Conservation (phyloP, 1,140 invertebrate genomes). For the Mizuhopecten yessoensis region DNA sequence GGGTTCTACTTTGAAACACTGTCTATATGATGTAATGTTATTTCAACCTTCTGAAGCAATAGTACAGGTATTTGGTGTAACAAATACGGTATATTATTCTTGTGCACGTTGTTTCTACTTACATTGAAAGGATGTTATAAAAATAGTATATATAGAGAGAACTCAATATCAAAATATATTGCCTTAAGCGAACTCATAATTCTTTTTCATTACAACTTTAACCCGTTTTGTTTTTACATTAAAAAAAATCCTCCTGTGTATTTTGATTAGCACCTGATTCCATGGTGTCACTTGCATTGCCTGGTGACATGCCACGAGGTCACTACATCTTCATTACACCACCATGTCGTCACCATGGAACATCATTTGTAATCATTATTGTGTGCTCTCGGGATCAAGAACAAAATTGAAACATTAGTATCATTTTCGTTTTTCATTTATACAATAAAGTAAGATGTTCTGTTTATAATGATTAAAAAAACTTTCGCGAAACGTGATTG, state of each 20-base stretch:
- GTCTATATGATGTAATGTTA: no score
- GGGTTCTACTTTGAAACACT: no score
- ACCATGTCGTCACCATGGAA: neutral
- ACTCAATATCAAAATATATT: neutral
- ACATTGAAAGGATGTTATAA: no score
- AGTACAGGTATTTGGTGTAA: no score
- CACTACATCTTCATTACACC: neutral
- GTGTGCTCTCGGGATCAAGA: neutral
- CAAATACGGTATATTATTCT: no score
- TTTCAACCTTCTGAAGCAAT: no score
- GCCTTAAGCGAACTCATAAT: no score
- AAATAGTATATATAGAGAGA: no score
- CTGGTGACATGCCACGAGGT: neutral
- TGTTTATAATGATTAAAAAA: neutral
- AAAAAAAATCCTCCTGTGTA: no score
- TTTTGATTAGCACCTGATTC: neutral
- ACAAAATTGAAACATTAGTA: neutral
- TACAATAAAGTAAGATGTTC: neutral
- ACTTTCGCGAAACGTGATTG: neutral
- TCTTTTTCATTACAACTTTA: no score
- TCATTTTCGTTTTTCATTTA: slow-evolving; percentile 21
- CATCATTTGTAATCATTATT: neutral
- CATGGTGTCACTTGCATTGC: neutral
- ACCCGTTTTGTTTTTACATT: no score
- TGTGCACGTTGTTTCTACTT: no score